A percentile compares a stretch with the other conserved stretches of the same genome.
These are phyloP conservation scores for Ctenomys sociabilis DNA, from an alignment of 2,113 vertebrate species.

Conservation along the genomic window DNA sequence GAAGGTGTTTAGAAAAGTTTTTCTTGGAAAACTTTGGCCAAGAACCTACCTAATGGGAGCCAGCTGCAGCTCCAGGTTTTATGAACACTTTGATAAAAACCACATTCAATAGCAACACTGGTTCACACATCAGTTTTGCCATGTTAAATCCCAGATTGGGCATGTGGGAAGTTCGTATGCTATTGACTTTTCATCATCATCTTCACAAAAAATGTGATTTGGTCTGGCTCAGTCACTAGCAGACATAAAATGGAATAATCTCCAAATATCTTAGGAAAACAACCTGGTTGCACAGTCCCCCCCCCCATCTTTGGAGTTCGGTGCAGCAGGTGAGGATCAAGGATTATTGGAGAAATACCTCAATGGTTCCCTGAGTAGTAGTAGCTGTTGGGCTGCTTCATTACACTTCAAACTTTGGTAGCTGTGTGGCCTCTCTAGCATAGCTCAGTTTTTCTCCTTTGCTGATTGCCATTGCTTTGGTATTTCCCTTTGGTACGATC, in stretches of 20 bases:
- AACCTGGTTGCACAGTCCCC: not conserved
- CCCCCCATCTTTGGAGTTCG: slow-evolving; percentile 33
- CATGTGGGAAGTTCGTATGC: slow-evolving; percentile 62
- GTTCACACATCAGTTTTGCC: slow-evolving; percentile 81
- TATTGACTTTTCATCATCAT: slow-evolving; percentile 77
- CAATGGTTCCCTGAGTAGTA: slow-evolving; percentile 61
- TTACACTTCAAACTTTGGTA: slow-evolving; percentile 61
- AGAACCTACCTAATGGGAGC: slow-evolving; percentile 81
- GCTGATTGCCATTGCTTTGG: slow-evolving; percentile 67
- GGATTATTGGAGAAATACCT: slow-evolving; percentile 67
- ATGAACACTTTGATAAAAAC: slow-evolving; percentile 82
- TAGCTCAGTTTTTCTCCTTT: not conserved
- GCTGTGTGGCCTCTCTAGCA: slow-evolving; percentile 63
- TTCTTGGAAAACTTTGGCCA: slow-evolving; percentile 79
- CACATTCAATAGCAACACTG: slow-evolving; percentile 81
- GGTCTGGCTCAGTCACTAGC: slow-evolving; percentile 59
- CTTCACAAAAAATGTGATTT: slow-evolving; percentile 69
- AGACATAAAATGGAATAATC: slow-evolving; percentile 63
- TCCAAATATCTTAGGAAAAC: slow-evolving; percentile 57
- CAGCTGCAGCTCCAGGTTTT: slow-evolving; percentile 79
- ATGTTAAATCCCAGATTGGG: slow-evolving; percentile 73
- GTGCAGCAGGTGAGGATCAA: slow-evolving; percentile 62
- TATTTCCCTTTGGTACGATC: slow-evolving; percentile 75
- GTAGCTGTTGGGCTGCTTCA: slow-evolving; percentile 58
- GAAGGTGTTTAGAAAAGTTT: slow-evolving; percentile 81